Percentiles rank a stretch among this genome's conserved stretches.
Conservation (phyloP, 1,140 invertebrate species). For the Propsilocerus akamusi region DNA sequence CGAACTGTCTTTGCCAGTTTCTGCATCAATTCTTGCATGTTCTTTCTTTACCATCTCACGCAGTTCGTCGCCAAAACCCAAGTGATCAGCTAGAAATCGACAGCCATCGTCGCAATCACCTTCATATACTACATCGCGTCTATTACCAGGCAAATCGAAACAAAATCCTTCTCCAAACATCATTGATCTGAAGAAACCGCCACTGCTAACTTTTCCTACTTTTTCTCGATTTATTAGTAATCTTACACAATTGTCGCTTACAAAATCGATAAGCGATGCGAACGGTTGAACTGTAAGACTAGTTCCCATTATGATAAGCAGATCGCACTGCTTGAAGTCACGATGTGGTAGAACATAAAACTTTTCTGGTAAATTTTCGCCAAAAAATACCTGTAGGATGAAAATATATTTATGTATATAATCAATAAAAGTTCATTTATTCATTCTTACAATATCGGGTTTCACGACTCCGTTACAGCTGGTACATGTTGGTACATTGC, state of each 20-base stretch:
- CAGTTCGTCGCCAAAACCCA: constrained; percentile 65
- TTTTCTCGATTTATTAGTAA: constrained; percentile 72
- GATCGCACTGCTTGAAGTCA: constrained; percentile 76
- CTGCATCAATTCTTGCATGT: constrained; percentile 27
- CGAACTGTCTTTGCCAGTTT: background rate
- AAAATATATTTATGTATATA: too few relatives aligned
- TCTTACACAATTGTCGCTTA: constrained; percentile 47
- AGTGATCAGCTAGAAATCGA: constrained; percentile 48
- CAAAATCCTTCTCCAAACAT: constrained; percentile 34
- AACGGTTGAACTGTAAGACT: constrained; percentile 90
- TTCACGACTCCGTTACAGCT: constrained; percentile 59
- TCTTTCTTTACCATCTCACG: constrained; percentile 33
- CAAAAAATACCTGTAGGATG: too few relatives aligned
- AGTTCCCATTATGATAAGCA: constrained; percentile 89
- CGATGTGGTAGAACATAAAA: constrained; percentile 44
- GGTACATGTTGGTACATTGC: constrained; percentile 54
- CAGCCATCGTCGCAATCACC: constrained; percentile 82
- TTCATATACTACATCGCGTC: constrained; percentile 68
- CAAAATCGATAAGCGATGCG: constrained; percentile 66
- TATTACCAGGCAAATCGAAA: constrained; percentile 40
- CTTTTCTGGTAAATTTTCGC: constrained; percentile 62
- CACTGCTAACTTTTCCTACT: constrained; percentile 34
- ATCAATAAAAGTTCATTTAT: too few relatives aligned
- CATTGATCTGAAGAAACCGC: constrained; percentile 25
- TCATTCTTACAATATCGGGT: constrained; percentile 85